Percentiles rank a stretch among this genome's conserved stretches.
These are phyloP conservation scores for Melanotaenia trifasciata DNA, from an alignment of 2,797 vertebrate species.

Conservation along the genomic window DNA sequence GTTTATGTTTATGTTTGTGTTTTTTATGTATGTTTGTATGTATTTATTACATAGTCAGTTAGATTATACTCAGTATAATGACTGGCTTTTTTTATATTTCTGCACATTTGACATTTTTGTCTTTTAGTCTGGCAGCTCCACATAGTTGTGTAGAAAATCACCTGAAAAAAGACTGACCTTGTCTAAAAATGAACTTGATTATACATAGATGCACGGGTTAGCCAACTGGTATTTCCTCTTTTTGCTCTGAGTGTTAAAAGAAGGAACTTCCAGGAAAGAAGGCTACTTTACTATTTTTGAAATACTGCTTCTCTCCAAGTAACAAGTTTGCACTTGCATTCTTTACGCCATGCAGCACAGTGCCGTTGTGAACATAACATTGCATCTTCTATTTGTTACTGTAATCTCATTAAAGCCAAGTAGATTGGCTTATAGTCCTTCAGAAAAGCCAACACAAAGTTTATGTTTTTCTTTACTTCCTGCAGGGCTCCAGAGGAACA, in stretches of 20 bases:
- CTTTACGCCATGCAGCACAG: not conserved
- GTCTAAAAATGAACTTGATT: conserved; percentile 37
- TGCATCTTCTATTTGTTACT: conserved; percentile 3
- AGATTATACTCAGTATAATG: no score
- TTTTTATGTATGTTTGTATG: no score
- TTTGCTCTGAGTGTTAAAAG: conserved; percentile 20
- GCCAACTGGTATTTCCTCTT: conserved; percentile 46
- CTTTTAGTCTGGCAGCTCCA: conserved; percentile 2
- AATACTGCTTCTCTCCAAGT: not conserved
- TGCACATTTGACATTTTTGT: conserved; percentile 13
- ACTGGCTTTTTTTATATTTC: no score
- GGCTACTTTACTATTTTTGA: not conserved
- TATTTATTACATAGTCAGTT: no score
- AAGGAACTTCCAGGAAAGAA: conserved; percentile 25
- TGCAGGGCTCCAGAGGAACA: conserved; percentile 84
- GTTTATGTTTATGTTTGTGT: no score
- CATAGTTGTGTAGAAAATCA: conserved; percentile 13
- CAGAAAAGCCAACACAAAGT: conserved; percentile 10
- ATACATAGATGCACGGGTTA: conserved; percentile 23
- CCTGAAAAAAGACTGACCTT: conserved; percentile 20
- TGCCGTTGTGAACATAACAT: not conserved
- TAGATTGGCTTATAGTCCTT: conserved; percentile 12
- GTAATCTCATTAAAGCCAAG: not conserved
- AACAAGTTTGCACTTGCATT: not conserved
- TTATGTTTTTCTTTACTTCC: conserved; percentile 38